These are phyloP conservation scores for Drosophila fungiperda DNA, from an alignment of 2,888 invertebrate species.

Conservation along the genomic window DNA sequence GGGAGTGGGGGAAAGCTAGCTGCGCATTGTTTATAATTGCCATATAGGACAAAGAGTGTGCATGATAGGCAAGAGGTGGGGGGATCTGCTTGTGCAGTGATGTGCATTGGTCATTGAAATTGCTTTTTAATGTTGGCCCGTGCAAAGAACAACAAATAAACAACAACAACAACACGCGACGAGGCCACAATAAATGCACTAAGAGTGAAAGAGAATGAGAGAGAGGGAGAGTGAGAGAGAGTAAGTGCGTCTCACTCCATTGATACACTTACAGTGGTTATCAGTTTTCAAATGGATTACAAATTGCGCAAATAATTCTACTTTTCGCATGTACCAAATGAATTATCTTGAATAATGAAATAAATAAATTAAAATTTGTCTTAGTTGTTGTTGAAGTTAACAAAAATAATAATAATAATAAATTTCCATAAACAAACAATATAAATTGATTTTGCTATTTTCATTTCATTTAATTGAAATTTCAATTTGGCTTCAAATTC, in stretches of 20 bases:
- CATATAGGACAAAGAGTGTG: constrained; percentile 22
- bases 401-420: too few relatives aligned
- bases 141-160: constrained; percentile 55
- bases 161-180: constrained; percentile 27
- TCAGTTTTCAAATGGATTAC: not conserved
- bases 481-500: not conserved
- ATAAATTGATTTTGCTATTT: not conserved
- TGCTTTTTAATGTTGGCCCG: constrained; percentile 67
- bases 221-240: not conserved
- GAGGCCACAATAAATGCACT: constrained; percentile 2
- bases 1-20: not conserved
- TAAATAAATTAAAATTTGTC: too few relatives aligned
- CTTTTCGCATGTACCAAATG: not conserved
- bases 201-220: not conserved
- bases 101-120: constrained; percentile 74
- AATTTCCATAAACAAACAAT: not conserved
- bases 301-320: not conserved
- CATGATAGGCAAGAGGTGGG: not conserved
- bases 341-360: not conserved
- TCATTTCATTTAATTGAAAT: not conserved
- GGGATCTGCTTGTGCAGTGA: constrained; percentile 65
- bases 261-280: not conserved
- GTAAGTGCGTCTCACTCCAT: not conserved
- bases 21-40: constrained; percentile 70
- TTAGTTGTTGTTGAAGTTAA: too few relatives aligned